Conservation (phyloP, 2,797 vertebrate species). For the Pangasius mekongensis region DNA sequence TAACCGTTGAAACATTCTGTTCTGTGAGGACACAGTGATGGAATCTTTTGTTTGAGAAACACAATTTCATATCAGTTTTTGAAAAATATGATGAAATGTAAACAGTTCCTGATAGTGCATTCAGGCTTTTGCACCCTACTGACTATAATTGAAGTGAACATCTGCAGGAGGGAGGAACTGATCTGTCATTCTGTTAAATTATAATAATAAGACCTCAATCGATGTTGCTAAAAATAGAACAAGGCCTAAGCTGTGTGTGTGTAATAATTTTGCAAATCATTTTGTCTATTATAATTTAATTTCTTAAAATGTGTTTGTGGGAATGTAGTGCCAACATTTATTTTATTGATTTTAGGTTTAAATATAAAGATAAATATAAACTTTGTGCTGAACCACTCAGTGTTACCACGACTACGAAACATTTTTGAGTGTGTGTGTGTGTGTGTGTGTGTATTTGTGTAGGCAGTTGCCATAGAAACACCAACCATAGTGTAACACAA, state of each 20-base stretch:
- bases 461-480: slow-evolving; percentile 76
- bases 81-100: neutral
- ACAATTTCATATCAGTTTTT: neutral
- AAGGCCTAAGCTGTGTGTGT: neutral
- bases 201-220: slow-evolving; percentile 4
- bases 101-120: neutral
- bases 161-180: slow-evolving; percentile 10
- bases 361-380: slow-evolving; percentile 60
- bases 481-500: slow-evolving; percentile 73
- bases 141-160: neutral
- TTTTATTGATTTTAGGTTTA: slow-evolving; percentile 47
- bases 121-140: neutral
- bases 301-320: neutral
- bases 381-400: slow-evolving; percentile 49
- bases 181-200: slow-evolving; percentile 6
- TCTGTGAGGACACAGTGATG: neutral
- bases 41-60: neutral
- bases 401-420: slow-evolving; percentile 60
- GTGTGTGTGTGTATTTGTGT: slow-evolving; percentile 72
- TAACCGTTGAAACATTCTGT: neutral
- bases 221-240: neutral
- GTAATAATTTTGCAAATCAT: neutral
- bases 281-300: neutral
- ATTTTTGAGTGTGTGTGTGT: slow-evolving; percentile 57
- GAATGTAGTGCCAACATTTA: neutral